phyloP scores from a whole-genome alignment of 2,113 vertebrate genomes.

The Grallaria varia region DNA sequence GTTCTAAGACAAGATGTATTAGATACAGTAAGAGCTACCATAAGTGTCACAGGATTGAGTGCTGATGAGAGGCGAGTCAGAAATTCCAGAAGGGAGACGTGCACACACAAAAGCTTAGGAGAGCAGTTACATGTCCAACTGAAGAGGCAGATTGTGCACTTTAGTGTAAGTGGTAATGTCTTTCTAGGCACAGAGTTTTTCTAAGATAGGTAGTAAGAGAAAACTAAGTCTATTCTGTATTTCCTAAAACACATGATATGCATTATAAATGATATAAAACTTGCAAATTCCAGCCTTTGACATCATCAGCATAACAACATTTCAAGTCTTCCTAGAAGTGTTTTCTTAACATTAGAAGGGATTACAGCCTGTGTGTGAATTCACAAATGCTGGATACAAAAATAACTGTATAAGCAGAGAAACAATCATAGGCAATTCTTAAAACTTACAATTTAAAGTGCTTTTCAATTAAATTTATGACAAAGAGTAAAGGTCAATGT shows the following conservation, averaged over 20 bases:
- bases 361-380: neutral
- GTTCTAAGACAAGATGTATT: neutral
- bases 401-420: neutral
- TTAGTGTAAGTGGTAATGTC: neutral
- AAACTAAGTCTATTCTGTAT: neutral
- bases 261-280: neutral
- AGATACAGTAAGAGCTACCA: neutral
- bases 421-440: neutral
- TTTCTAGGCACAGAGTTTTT: neutral
- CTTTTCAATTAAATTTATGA: neutral
- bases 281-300: neutral
- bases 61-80: neutral
- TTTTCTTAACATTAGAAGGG: neutral
- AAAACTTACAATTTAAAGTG: neutral
- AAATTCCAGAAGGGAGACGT: neutral
- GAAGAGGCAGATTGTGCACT: neutral
- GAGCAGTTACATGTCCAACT: neutral
- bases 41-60: rapidly evolving
- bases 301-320: neutral
- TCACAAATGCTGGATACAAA: neutral
- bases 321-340: neutral
- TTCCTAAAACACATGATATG: neutral
- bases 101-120: neutral
- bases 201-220: neutral
- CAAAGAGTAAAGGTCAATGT: neutral